Evolutionary conservation across 2,888 invertebrate species (phyloP).

Genomic region (Andricus curvator): DNA sequence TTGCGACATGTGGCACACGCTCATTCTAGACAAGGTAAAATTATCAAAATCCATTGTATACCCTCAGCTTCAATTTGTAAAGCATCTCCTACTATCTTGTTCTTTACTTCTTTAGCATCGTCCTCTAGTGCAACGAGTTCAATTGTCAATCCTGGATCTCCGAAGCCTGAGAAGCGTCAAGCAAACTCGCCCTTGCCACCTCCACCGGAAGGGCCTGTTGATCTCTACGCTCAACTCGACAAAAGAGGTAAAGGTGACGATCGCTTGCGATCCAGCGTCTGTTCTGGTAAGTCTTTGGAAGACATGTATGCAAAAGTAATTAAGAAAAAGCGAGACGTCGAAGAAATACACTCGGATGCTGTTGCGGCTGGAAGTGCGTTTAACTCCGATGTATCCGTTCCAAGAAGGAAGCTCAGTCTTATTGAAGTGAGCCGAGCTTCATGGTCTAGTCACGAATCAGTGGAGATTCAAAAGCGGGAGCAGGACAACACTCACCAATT

Average conservation of each 20-base stretch:
- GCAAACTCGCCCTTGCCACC: slow-evolving; percentile 94
- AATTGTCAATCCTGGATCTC: slow-evolving; percentile 88
- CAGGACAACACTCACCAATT: slow-evolving; percentile 54
- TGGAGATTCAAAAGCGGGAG: slow-evolving; percentile 70
- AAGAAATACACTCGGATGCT: slow-evolving; percentile 71
- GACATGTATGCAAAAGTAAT: slow-evolving; percentile 95
- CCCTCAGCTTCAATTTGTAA: slow-evolving; percentile 7
- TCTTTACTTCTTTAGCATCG: slow-evolving; percentile 79
- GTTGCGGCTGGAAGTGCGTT: slow-evolving; percentile 51
- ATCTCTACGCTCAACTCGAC: slow-evolving; percentile 77
- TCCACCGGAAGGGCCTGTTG: slow-evolving; percentile 83
- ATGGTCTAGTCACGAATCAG: slow-evolving; percentile 74
- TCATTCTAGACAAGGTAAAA: slow-evolving; percentile 81
- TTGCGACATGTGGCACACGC: slow-evolving; percentile 82
- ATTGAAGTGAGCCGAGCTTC: slow-evolving; percentile 71
- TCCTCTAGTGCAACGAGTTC: slow-evolving; percentile 87
- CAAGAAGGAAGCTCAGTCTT: slow-evolving; percentile 68
- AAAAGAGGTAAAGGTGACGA: slow-evolving; percentile 71
- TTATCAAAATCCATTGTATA: slow-evolving; percentile 23
- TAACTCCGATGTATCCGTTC: slow-evolving; percentile 47
- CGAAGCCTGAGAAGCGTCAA: slow-evolving; percentile 93
- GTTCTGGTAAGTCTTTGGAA: slow-evolving; percentile 84
- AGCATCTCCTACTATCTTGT: background rate
- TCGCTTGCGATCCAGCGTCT: slow-evolving; percentile 60
- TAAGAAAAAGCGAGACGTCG: slow-evolving; percentile 81